Percentiles rank a stretch among this genome's conserved stretches.
phyloP scores from a whole-genome alignment of 1,140 invertebrate genomes.

The Charaxes varanes region DNA sequence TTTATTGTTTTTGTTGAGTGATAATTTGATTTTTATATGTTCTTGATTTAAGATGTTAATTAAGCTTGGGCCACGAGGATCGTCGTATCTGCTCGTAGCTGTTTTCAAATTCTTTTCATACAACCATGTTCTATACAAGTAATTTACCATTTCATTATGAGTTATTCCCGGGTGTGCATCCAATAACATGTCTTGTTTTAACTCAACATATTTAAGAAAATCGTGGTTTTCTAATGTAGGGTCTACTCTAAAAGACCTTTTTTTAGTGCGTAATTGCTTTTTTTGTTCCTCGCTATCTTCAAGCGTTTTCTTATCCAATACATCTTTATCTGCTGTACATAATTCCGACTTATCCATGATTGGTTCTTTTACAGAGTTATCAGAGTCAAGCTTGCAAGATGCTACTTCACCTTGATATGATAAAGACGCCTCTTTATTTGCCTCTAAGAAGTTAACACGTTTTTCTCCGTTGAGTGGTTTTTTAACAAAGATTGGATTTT shows the following conservation, averaged over 20 bases:
- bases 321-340: no score
- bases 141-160: conserved; percentile 67
- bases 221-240: conserved; percentile 48
- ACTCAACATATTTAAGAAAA: conserved; percentile 74
- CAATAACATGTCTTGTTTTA: conserved; percentile 66
- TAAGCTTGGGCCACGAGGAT: no score
- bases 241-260: no score
- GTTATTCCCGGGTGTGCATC: conserved; percentile 71
- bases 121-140: conserved; percentile 73
- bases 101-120: conserved; percentile 63
- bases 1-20: conserved; percentile 2
- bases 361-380: no score
- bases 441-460: no score
- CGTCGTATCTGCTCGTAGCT: conserved; percentile 44
- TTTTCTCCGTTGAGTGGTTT: no score
- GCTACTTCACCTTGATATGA: no score
- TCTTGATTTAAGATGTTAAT: conserved; percentile 37
- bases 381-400: no score
- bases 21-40: conserved; percentile 5
- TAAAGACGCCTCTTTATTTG: no score
- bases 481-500: no score
- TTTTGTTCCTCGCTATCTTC: neutral
- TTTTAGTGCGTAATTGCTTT: no score
- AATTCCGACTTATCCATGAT: neutral
- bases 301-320: neutral